Conservation (phyloP, 2,888 invertebrate genomes). For the Antheraea yamamai region DNA sequence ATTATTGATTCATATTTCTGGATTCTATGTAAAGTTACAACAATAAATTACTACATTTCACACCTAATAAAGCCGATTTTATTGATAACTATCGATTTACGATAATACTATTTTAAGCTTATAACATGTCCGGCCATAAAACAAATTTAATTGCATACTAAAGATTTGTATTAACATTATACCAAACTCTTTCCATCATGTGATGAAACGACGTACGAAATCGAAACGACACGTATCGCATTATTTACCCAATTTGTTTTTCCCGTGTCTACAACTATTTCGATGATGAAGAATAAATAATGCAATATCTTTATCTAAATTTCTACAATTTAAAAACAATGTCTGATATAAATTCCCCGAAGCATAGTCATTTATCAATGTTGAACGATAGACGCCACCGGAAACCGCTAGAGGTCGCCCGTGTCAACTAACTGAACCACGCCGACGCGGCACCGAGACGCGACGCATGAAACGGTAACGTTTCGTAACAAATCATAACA, state of each 20-base stretch:
- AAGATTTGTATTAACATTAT: not conserved
- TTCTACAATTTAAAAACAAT: not conserved
- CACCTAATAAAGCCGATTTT: too few relatives aligned
- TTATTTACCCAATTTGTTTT: not conserved
- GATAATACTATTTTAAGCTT: too few relatives aligned
- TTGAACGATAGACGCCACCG: slow-evolving; percentile 34
- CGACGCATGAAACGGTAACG: not conserved
- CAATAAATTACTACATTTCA: too few relatives aligned
- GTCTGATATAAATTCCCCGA: not conserved
- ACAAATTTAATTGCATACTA: too few relatives aligned
- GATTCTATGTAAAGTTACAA: not conserved
- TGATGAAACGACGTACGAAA: not conserved
- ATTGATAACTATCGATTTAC: too few relatives aligned
- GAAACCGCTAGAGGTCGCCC: slow-evolving; percentile 49
- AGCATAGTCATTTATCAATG: slow-evolving; percentile 8
- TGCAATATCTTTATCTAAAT: not conserved
- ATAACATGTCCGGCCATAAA: too few relatives aligned
- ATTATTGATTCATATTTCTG: not conserved
- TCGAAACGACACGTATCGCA: not conserved
- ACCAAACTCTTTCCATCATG: not conserved
- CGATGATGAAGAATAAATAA: not conserved
- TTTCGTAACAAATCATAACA: slow-evolving; percentile 11
- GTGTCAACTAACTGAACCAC: slow-evolving; percentile 45
- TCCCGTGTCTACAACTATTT: not conserved
- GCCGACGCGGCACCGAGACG: slow-evolving; percentile 32